Evolutionary conservation across 1,140 invertebrate genomes (phyloP), one percentile per base, ranked within the genome.

Genomic region (Scaptomyza montana): DNA sequence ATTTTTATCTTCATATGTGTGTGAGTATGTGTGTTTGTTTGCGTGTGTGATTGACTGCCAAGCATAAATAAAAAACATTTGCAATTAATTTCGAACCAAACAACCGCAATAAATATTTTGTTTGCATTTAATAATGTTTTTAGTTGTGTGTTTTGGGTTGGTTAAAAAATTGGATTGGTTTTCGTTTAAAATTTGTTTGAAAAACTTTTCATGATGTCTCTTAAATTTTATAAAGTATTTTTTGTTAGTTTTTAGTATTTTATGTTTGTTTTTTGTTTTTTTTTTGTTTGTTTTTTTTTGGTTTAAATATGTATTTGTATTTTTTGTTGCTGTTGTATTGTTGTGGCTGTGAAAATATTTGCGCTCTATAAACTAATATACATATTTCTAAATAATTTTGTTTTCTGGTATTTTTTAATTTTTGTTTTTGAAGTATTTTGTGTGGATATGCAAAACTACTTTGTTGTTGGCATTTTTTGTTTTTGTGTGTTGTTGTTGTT

Each of bases 401-500:
- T 72, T 69, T 70, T 65, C 71, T 71, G 30, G 68, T 39, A 21
- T 63, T 39, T 65, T 45, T 69, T 69, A 68, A 41, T 78, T 43
- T 59, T 59, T 16, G 45, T 59, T 28, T 67, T 19, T 68, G 50
- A 56, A 56, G 49, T 73, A 70, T 50, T 76, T 53, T 77, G 59
- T 78, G 55, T 74, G 82, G 84, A 89, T 89, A 89, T 89, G 84
- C 84, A 89, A 89, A 89, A 80, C 87, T 90, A 90, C 87, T 74
- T 80, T 90, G 87, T 60, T 54, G 62, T 59, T 65, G 19, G 39
- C n/a, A n/a, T n/a, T 16, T 16, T 16, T 71, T 74, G 55, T 84
- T 69, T 57, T 67, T 70, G 36, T 63, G 43, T 50, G 9, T 43
- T 65, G 77, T 85, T 74, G 70, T 72, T 63, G 53, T 81, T 76